Evolutionary conservation across 92 coral and sea anemone species (phyloP).

Genomic region (Paragorgia papillata): DNA sequence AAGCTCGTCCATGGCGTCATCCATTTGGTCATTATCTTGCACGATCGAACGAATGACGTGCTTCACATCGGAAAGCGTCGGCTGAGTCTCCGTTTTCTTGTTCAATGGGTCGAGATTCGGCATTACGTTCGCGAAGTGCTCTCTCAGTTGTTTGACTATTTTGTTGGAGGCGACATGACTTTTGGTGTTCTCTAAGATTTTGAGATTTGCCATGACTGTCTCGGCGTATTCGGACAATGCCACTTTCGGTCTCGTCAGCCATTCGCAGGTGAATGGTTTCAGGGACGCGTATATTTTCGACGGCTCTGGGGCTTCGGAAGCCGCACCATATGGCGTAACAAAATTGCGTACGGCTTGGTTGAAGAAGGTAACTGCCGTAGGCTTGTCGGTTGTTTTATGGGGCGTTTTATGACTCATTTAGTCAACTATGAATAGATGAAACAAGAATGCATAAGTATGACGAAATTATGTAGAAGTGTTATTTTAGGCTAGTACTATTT

Average conservation of each 20-base stretch:
- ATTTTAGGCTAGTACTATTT: too few relatives aligned
- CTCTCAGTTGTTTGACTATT: background rate
- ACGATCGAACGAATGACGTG: background rate
- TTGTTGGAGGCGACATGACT: too few relatives aligned
- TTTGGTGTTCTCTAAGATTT: background rate
- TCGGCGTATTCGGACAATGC: conserved; percentile 35
- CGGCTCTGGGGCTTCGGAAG: background rate
- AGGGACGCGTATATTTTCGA: background rate
- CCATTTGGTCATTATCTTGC: background rate
- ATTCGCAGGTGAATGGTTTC: conserved; percentile 33
- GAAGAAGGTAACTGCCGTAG: too few relatives aligned
- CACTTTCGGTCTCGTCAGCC: conserved; percentile 18
- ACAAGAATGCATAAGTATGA: too few relatives aligned
- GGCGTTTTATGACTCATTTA: background rate
- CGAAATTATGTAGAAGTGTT: too few relatives aligned
- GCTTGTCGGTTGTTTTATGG: background rate
- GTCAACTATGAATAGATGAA: background rate
- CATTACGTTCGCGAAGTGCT: background rate
- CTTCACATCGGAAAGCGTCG: background rate
- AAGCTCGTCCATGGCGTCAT: conserved; percentile 4
- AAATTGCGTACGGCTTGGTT: conserved; percentile 2
- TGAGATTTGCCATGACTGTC: background rate
- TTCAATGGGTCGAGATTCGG: background rate
- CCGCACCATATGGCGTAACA: conserved; percentile 36
- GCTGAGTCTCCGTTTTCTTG: background rate